Percentiles rank a stretch among this genome's conserved stretches.
Conservation (phyloP, 2,888 invertebrate genomes). For the Philhelius pedissequus region DNA sequence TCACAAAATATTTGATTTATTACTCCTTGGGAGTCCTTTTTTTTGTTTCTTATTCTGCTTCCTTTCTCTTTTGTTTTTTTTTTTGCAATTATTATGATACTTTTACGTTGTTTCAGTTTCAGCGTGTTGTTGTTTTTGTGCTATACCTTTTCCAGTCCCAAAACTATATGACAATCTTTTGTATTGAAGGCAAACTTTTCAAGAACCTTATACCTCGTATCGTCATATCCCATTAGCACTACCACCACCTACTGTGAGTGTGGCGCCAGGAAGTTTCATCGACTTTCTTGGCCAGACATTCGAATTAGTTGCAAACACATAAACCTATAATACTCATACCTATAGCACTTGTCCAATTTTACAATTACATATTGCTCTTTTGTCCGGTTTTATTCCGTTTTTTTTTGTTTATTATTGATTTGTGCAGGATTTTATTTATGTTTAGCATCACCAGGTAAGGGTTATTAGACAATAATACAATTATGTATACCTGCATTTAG, state of each 20-base stretch:
- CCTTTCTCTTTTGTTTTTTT: constrained; percentile 16
- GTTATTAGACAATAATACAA: too few species aligned
- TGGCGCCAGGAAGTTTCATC: constrained; percentile 68
- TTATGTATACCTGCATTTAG: too few species aligned
- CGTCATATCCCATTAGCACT: constrained; percentile 26
- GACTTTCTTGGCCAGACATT: constrained; percentile 59
- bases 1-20: constrained; percentile 66
- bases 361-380: constrained; percentile 54
- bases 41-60: background rate
- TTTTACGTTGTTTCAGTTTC: constrained; percentile 9
- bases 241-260: constrained; percentile 57
- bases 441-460: background rate
- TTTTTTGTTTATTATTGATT: constrained; percentile 28
- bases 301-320: constrained; percentile 17
- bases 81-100: constrained; percentile 24
- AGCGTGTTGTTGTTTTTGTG: background rate
- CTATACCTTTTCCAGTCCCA: constrained; percentile 42
- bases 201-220: constrained; percentile 34
- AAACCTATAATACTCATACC: background rate
- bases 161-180: background rate
- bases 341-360: constrained; percentile 55
- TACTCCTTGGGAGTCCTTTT: constrained; percentile 40
- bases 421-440: background rate
- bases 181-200: constrained; percentile 37
- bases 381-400: constrained; percentile 5